Base-by-base conservation (phyloP, 1,140 invertebrate species). In the Ceratitis capitata region DNA sequence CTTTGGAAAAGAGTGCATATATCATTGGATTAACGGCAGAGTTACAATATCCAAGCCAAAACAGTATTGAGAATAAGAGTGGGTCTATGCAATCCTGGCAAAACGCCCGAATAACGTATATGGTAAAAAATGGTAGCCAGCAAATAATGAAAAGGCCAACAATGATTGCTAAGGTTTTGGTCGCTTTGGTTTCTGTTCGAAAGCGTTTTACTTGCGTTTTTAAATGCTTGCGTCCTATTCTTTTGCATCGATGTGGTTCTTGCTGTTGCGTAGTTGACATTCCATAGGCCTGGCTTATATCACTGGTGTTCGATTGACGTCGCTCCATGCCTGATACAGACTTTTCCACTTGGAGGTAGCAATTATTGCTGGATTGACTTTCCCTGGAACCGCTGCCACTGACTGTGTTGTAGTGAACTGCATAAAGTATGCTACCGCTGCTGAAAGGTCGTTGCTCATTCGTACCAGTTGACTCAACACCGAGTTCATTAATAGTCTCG, bases 21-120 rank as follows among this genome's bases (percentile, higher is more conserved):
- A 97, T 97, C 90, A 97, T 96, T 0, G 96, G 96, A 92, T 97
- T 97, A 51, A 97, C 96, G 0, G 96, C 96, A 1, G 97, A 98
- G 92, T 98, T 99, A 85, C 98, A 95, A 95, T 98, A 98, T 12
- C 96, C 98, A 64, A 98, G 93, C 98, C 98, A 99, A 0, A 97
- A 98, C 51, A 98, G 92, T 85, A 96, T 94, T 35, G 94, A 94
- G 94, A 97, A 97, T 14, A 97, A 92, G n/a, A 95, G 92, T 1
- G 93, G 92, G 88, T 94, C 94, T 94, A 98, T 97, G 12, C 94
- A 93, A 83, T 94, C 93, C 78, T 92, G 91, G 16, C 88, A 92
- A 88, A 97, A 97, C 0, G 97, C 96, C 1, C 95, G 96, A 3
- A 96, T 93, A 9, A 98, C 92, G 89, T 98, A 98, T 58, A 97